phyloP scores from a whole-genome alignment of 2,113 vertebrate species.

The Campylomormyrus numenius region DNA sequence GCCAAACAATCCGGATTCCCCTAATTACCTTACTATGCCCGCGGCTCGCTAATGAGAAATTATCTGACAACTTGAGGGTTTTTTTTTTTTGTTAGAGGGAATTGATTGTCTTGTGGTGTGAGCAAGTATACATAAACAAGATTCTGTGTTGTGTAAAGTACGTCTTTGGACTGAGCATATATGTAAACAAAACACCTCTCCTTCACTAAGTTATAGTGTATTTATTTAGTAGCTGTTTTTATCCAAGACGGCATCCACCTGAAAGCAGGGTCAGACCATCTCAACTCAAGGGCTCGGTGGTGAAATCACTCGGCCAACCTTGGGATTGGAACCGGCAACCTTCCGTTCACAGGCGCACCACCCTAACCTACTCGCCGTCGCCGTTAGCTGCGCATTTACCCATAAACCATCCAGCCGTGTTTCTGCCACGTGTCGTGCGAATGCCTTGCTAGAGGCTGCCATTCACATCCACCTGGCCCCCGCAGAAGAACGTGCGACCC shows the following conservation, averaged over 20 bases:
- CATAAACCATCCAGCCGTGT: neutral
- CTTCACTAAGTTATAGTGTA: neutral
- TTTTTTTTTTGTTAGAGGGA: neutral
- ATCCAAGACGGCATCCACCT: neutral
- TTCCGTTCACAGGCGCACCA: neutral
- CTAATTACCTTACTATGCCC: constrained; percentile 61
- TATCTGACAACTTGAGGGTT: constrained; percentile 33
- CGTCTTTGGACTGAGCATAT: neutral
- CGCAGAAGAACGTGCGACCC: neutral
- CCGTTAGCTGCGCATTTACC: neutral
- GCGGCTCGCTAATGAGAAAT: constrained; percentile 51
- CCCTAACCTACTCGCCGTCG: neutral
- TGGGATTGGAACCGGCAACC: neutral
- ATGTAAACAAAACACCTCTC: neutral
- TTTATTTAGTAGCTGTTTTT: neutral
- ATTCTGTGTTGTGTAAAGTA: neutral
- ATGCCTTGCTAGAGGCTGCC: neutral
- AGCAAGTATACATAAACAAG: neutral
- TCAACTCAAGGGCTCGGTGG: neutral
- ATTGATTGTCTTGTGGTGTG: neutral
- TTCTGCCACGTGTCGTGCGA: neutral
- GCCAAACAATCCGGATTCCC: constrained; percentile 48
- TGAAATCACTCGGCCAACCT: neutral
- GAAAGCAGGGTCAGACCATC: neutral
- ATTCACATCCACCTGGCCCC: neutral